Conservation (phyloP, 35 echinoderm and acorn worm species). For the Hemicentrotus pulcherrimus region DNA sequence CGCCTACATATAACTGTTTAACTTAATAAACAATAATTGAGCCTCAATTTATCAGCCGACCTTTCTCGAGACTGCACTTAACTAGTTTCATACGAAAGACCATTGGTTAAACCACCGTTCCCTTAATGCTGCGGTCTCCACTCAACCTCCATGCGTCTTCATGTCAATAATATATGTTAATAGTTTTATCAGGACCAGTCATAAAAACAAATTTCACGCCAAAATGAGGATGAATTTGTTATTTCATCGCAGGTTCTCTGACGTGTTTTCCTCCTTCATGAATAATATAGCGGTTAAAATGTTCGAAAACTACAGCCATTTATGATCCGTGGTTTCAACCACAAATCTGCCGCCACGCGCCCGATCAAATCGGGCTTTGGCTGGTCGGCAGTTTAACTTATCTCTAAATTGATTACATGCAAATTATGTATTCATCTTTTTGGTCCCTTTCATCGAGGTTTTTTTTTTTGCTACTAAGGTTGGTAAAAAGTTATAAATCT, state of each 20-base stretch:
- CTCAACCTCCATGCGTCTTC: background rate
- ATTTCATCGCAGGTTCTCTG: background rate
- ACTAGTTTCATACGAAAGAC: background rate
- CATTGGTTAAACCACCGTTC: background rate
- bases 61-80: background rate
- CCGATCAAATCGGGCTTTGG: background rate
- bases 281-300: background rate
- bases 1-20: background rate
- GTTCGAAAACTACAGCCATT: background rate
- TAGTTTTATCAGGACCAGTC: constrained; percentile 10
- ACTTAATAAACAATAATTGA: background rate
- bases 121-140: background rate
- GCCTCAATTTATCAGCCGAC: background rate
- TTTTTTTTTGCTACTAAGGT: background rate
- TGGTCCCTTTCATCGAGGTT: background rate
- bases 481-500: constrained; percentile 13
- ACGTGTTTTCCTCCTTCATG: background rate
- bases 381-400: constrained; percentile 13
- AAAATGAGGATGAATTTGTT: constrained; percentile 13
- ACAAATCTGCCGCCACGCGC: background rate
- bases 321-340: background rate
- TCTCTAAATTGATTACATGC: constrained; percentile 33
- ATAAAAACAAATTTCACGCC: constrained; percentile 12
- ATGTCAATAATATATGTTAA: constrained; percentile 14
- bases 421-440: constrained; percentile 41